phyloP scores from a whole-genome alignment of 2,113 vertebrate species.

The Neolamprologus variostigma region DNA sequence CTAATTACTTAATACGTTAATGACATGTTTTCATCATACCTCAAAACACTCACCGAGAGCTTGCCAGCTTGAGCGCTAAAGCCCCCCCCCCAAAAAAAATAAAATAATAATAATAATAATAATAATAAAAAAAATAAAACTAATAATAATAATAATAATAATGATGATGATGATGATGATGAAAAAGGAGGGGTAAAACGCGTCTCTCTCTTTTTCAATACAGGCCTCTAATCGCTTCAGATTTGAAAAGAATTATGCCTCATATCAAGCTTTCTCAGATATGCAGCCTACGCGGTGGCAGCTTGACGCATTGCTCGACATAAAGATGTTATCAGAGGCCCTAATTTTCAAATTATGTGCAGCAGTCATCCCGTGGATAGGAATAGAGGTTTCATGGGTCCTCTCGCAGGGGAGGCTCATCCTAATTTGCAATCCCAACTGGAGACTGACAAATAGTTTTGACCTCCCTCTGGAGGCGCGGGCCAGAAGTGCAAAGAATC shows the following conservation, averaged over 20 bases:
- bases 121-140: not conserved
- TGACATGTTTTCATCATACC: constrained; percentile 27
- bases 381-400: constrained; percentile 61
- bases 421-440: constrained; percentile 76
- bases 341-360: constrained; percentile 63
- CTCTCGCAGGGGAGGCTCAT: constrained; percentile 71
- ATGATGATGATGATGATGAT: not conserved
- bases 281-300: not conserved
- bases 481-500: constrained; percentile 67
- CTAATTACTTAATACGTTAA: constrained; percentile 24
- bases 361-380: constrained; percentile 60
- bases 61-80: not conserved
- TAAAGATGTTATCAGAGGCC: constrained; percentile 56
- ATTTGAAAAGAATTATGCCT: not conserved
- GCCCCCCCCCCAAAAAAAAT: too few species aligned
- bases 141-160: not conserved
- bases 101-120: not conserved
- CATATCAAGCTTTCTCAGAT: not conserved
- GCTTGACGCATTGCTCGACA: constrained; percentile 38
- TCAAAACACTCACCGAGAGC: not conserved
- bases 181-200: not conserved
- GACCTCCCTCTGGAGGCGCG: constrained; percentile 76
- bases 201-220: not conserved
- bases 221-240: not conserved
- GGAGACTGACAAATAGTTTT: constrained; percentile 78